These are phyloP conservation scores for Hetaerina americana DNA, from an alignment of 1,140 invertebrate genomes.

Conservation along the genomic window DNA sequence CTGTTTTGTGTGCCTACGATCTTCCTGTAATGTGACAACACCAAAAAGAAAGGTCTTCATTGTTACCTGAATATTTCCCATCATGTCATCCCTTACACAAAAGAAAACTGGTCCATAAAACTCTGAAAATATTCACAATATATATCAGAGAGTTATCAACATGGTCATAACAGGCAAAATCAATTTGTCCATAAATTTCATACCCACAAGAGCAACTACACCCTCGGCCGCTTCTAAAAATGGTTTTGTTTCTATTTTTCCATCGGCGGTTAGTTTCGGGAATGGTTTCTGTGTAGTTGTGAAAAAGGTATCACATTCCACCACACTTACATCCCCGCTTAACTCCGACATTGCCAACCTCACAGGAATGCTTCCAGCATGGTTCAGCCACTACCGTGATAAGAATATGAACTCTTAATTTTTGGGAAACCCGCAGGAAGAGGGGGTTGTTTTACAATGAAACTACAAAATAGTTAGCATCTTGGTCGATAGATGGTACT, in stretches of 20 bases:
- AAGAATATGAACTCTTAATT: too few species aligned
- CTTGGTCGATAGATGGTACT: too few species aligned
- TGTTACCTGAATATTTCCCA: conserved; percentile 56
- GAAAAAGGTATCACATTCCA: neutral
- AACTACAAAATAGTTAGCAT: too few species aligned
- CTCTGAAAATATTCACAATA: conserved; percentile 38
- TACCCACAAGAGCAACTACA: neutral
- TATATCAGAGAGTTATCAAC: neutral
- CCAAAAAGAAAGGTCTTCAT: conserved; percentile 6
- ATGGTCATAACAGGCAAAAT: neutral
- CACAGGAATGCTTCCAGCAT: too few species aligned
- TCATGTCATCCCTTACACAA: conserved; percentile 57
- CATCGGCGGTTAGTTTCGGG: neutral
- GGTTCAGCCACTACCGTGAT: too few species aligned
- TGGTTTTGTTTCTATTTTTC: neutral
- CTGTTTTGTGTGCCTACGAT: conserved; percentile 9
- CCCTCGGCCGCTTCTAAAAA: neutral
- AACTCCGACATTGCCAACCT: neutral
- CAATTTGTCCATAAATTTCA: neutral
- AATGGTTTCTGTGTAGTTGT: neutral
- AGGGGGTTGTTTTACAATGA: too few species aligned
- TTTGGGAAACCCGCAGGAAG: too few species aligned
- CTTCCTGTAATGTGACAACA: conserved; percentile 6
- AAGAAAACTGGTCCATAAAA: conserved; percentile 55
- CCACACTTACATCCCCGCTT: neutral